Conservation (phyloP, 2,797 vertebrate species). For the Crocodylus rhombifer region DNA sequence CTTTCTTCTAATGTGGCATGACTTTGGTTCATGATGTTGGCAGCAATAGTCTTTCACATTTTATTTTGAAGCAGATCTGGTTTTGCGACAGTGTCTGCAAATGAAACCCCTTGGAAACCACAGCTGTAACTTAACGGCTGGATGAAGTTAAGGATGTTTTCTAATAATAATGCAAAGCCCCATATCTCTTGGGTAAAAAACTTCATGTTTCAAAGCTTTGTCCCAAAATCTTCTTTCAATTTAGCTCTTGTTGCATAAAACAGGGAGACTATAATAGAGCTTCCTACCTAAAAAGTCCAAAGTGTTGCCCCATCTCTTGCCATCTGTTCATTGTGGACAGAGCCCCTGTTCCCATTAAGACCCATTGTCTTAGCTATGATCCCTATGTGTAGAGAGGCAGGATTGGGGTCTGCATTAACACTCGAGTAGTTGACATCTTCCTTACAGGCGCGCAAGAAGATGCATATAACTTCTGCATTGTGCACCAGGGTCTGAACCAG, state of each 20-base stretch:
- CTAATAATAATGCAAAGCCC: not conserved
- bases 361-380: not conserved
- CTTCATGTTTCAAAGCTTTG: not conserved
- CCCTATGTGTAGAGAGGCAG: too few relatives aligned
- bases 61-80: not conserved
- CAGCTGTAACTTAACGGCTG: not conserved
- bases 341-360: not conserved
- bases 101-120: not conserved
- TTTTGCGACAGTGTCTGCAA: not conserved
- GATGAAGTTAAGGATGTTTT: not conserved
- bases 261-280: accelerated
- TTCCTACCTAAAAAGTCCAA: not conserved
- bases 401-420: not conserved
- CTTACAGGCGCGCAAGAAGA: not conserved
- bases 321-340: not conserved
- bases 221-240: not conserved
- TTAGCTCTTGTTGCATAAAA: not conserved
- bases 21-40: not conserved
- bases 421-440: not conserved
- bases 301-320: not conserved
- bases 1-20: not conserved
- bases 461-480: not conserved
- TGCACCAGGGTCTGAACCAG: conserved; percentile 1
- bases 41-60: not conserved
- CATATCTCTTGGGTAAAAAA: not conserved